These are phyloP conservation scores for Oscheius onirici DNA, from an alignment of 2,888 invertebrate species.

Conservation along the genomic window DNA sequence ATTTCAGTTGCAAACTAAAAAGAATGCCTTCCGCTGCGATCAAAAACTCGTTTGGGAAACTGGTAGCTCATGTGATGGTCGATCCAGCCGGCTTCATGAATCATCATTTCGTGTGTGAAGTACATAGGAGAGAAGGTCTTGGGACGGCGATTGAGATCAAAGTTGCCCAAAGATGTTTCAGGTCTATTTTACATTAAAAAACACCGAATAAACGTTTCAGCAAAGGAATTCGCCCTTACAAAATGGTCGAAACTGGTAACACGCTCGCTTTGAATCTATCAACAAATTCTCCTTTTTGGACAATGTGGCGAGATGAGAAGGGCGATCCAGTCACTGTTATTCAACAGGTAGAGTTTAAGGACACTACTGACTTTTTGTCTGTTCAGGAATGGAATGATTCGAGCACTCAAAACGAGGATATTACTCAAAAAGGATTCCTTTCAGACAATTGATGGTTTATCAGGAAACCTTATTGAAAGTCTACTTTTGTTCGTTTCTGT, in stretches of 20 bases:
- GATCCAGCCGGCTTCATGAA: slow-evolving; percentile 56
- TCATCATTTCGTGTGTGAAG: slow-evolving; percentile 51
- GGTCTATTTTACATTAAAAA: too few relatives aligned
- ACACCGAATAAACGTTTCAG: too few relatives aligned
- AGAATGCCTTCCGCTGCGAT: slow-evolving; percentile 49
- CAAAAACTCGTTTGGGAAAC: slow-evolving; percentile 36
- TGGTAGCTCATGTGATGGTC: slow-evolving; percentile 54
- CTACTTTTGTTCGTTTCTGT: too few relatives aligned
- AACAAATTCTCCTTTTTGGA: slow-evolving; percentile 43
- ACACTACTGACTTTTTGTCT: too few relatives aligned
- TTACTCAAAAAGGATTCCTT: too few relatives aligned
- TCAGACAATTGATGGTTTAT: too few relatives aligned
- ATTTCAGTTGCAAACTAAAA: slow-evolving; percentile 47
- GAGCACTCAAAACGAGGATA: too few relatives aligned
- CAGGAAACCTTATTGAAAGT: too few relatives aligned
- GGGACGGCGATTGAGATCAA: slow-evolving; percentile 51
- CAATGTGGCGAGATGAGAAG: slow-evolving; percentile 42
- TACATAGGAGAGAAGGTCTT: slow-evolving; percentile 49
- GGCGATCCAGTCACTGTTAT: slow-evolving; percentile 44
- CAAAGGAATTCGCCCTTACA: slow-evolving; percentile 48
- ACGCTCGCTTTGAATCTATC: slow-evolving; percentile 47
- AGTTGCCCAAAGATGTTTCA: slow-evolving; percentile 43
- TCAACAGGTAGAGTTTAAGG: slow-evolving; percentile 39
- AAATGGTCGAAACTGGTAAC: slow-evolving; percentile 50
- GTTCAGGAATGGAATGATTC: too few relatives aligned